phyloP scores from a whole-genome alignment of 1,140 invertebrate genomes.

The Hyles vespertilio region DNA sequence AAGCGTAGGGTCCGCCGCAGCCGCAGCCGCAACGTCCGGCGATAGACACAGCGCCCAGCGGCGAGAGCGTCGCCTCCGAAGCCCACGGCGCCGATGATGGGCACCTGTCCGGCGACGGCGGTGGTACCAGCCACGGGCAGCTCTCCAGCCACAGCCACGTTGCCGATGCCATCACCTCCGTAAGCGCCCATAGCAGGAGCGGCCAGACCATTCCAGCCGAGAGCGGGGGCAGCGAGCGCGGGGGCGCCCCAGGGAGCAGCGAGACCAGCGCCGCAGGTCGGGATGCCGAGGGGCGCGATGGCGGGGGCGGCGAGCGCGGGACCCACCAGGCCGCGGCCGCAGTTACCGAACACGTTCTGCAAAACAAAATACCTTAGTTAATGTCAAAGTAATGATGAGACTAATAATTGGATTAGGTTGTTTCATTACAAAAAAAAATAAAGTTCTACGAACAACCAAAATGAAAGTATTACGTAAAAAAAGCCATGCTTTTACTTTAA shows the following conservation, averaged over 20 bases:
- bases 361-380: background rate
- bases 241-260: no score
- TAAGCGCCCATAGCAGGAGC: no score
- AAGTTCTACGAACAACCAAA: background rate
- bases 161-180: background rate
- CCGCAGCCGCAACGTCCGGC: no score
- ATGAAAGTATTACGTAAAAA: background rate
- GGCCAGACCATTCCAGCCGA: no score
- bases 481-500: background rate
- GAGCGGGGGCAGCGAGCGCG: no score
- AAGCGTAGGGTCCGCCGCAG: background rate
- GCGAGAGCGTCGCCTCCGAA: no score
- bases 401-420: background rate
- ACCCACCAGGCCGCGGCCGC: background rate
- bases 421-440: background rate
- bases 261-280: background rate
- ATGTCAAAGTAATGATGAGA: background rate
- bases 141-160: conserved; percentile 4
- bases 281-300: conserved; percentile 7
- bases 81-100: no score
- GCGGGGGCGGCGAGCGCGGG: background rate
- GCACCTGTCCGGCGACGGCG: conserved; percentile 1
- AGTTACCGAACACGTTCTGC: background rate
- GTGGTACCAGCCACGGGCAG: conserved; percentile 9
- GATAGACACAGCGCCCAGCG: no score